Evolutionary conservation across 2,888 invertebrate genomes (phyloP).

Genomic region (Ceramica pisi): DNA sequence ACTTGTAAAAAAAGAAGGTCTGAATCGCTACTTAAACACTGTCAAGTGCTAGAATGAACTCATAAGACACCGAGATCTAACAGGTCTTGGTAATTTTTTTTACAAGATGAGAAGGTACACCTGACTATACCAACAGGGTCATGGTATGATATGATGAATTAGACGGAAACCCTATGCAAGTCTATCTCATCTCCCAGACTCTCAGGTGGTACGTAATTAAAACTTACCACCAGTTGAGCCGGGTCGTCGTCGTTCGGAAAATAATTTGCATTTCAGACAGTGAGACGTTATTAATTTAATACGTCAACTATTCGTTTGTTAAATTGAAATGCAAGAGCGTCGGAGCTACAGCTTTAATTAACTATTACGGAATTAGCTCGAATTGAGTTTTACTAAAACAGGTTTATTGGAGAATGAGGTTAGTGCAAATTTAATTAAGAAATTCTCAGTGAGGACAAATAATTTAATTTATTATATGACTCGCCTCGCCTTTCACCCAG

Average conservation of each 20-base stretch:
- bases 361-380: background rate
- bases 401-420: background rate
- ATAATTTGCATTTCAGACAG: constrained; percentile 9
- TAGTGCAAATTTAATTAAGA: background rate
- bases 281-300: constrained; percentile 14
- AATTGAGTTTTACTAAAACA: background rate
- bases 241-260: background rate
- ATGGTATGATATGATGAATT: background rate
- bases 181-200: background rate
- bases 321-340: constrained; percentile 5
- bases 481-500: background rate
- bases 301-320: background rate
- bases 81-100: too few species aligned
- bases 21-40: too few species aligned
- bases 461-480: background rate
- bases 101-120: too few species aligned
- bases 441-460: background rate
- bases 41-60: too few species aligned
- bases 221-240: background rate
- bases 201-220: constrained; percentile 15
- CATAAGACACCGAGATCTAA: too few species aligned
- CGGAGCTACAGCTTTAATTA: background rate
- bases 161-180: background rate
- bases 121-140: background rate
- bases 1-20: background rate